Percentiles rank a stretch among this genome's conserved stretches.
Evolutionary conservation across 2,888 invertebrate genomes (phyloP).

Genomic region (Pherbina coryleti): DNA sequence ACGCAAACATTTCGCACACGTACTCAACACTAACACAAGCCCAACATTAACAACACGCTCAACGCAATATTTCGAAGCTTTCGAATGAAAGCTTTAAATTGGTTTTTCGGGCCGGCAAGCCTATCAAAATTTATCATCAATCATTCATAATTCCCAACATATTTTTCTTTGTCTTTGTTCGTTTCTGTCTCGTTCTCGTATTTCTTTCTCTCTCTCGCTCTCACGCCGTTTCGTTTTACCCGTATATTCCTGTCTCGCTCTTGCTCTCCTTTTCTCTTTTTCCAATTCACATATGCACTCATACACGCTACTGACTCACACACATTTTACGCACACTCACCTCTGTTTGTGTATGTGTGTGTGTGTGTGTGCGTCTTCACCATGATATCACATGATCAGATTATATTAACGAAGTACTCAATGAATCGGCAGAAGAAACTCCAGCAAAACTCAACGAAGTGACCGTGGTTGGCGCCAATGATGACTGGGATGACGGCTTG

Average conservation of each 20-base stretch:
- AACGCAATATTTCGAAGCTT: no score
- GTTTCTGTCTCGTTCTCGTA: constrained; percentile 11
- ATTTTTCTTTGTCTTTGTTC: constrained; percentile 23
- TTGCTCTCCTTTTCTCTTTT: constrained; percentile 19
- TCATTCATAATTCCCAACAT: constrained; percentile 35
- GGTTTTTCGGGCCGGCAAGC: background rate
- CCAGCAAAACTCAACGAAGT: constrained; percentile 66
- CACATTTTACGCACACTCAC: background rate
- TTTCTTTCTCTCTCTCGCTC: constrained; percentile 31
- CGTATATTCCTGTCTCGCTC: constrained; percentile 1
- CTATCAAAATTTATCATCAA: constrained; percentile 22
- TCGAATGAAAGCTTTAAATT: background rate
- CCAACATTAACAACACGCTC: background rate
- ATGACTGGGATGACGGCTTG: constrained; percentile 89
- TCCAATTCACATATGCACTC: background rate
- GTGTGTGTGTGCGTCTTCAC: background rate
- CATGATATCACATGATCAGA: constrained; percentile 70
- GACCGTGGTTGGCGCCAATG: constrained; percentile 71
- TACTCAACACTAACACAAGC: background rate
- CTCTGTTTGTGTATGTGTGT: background rate
- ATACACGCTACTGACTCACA: background rate
- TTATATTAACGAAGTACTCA: constrained; percentile 87
- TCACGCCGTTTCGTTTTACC: constrained; percentile 12
- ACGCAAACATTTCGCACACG: background rate
- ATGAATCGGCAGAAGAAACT: constrained; percentile 74